A percentile compares a stretch with the other conserved stretches of the same genome.
Conservation (phyloP, 2,113 vertebrate genomes). For the Sialia sialis region DNA sequence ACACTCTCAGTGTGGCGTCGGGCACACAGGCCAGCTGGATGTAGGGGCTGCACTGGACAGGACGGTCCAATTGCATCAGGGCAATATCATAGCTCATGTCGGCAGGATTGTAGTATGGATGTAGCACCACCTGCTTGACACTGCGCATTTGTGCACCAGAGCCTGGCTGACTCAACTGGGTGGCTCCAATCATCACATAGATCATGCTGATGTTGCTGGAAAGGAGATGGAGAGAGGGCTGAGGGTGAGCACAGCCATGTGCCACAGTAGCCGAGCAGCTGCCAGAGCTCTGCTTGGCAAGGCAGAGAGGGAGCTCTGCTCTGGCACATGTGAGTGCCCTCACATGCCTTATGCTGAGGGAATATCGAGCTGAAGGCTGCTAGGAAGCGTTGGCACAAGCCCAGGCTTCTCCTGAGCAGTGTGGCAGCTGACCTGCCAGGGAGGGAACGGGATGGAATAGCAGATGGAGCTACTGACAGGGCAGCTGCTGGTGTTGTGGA, state of each 20-base stretch:
- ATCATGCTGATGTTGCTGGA: too few species aligned
- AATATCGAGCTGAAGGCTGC: background rate
- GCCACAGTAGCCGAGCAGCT: background rate
- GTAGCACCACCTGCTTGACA: too few species aligned
- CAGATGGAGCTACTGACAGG: background rate
- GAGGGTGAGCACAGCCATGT: too few species aligned
- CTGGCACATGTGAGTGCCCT: background rate
- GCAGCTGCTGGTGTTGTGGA: background rate
- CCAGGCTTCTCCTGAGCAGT: background rate
- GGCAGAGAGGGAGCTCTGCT: background rate
- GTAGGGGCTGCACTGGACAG: background rate
- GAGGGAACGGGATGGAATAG: background rate
- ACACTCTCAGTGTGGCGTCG: accelerated
- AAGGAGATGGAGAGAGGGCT: too few species aligned
- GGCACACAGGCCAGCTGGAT: constrained; percentile 27
- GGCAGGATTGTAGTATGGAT: too few species aligned
- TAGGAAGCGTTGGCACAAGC: background rate
- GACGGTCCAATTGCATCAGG: background rate
- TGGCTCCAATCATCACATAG: too few species aligned
- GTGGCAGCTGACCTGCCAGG: background rate
- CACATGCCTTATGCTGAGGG: accelerated
- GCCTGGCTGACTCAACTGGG: too few species aligned
- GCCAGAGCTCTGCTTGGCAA: too few species aligned
- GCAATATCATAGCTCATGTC: background rate
- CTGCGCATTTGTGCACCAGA: too few species aligned